A percentile compares a stretch with the other conserved stretches of the same genome.
phyloP scores from a whole-genome alignment of 2,797 vertebrate genomes.

The Synanceia verrucosa region DNA sequence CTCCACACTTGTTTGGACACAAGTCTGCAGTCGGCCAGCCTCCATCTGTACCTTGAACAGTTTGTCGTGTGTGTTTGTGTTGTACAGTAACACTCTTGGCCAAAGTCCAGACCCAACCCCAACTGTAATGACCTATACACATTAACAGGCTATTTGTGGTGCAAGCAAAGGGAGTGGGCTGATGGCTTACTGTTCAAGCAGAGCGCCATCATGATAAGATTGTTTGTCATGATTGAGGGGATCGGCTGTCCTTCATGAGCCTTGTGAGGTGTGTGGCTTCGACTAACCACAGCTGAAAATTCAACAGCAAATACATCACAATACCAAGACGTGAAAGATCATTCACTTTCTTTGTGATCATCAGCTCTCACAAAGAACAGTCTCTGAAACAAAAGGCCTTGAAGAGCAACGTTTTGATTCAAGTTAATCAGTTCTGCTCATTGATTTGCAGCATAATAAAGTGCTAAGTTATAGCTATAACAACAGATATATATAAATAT shows the following conservation, averaged over 20 bases:
- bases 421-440: too few species aligned
- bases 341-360: too few species aligned
- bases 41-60: conserved; percentile 7
- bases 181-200: conserved; percentile 14
- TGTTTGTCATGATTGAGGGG: neutral
- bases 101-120: conserved; percentile 60
- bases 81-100: conserved; percentile 27
- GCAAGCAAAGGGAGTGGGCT: conserved; percentile 5
- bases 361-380: too few species aligned
- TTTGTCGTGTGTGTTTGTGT: conserved; percentile 10
- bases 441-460: too few species aligned
- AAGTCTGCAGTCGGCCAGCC: neutral
- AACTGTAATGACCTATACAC: conserved; percentile 32
- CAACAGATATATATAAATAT: too few species aligned
- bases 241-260: neutral
- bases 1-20: neutral
- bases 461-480: too few species aligned
- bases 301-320: too few species aligned
- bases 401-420: too few species aligned
- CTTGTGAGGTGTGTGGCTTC: too few species aligned
- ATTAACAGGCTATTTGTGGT: conserved; percentile 54
- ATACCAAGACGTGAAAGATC: too few species aligned
- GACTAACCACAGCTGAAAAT: too few species aligned
- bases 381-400: too few species aligned
- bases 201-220: neutral